Conservation (phyloP, 2,113 vertebrate genomes). For the Enhydra lutris region DNA sequence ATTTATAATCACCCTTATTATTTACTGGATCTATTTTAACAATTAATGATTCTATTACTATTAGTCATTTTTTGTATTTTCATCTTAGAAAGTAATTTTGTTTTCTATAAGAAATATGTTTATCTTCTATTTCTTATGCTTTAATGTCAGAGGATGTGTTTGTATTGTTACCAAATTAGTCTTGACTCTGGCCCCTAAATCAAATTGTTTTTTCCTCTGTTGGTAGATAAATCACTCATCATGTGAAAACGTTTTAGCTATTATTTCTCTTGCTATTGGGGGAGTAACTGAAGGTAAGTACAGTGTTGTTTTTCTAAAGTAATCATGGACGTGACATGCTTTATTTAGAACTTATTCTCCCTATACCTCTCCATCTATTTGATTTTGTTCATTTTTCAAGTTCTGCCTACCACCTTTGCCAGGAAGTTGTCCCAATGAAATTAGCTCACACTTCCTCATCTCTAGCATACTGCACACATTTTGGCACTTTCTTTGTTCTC, state of each 20-base stretch:
- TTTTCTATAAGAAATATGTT: conserved; percentile 2
- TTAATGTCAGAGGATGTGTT: conserved; percentile 19
- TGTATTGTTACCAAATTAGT: conserved; percentile 36
- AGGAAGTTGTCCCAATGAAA: background rate
- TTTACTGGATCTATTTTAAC: background rate
- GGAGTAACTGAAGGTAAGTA: conserved; percentile 94
- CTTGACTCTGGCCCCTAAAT: conserved; percentile 25
- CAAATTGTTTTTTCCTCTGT: conserved; percentile 67
- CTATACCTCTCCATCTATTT: background rate
- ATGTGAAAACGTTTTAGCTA: conserved; percentile 93
- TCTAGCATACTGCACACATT: background rate
- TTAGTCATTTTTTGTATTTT: conserved; percentile 23
- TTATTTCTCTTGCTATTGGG: conserved; percentile 96
- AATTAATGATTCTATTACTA: background rate
- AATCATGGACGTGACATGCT: background rate
- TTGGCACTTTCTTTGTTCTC: conserved; percentile 20
- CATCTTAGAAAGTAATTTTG: conserved; percentile 35
- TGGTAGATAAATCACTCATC: conserved; percentile 88
- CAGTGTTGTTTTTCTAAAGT: conserved; percentile 6
- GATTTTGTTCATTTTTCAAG: conserved; percentile 33
- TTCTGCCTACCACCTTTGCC: conserved; percentile 18
- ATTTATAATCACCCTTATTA: background rate
- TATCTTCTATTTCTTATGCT: background rate
- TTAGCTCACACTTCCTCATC: background rate
- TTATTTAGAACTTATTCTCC: conserved; percentile 19